Conservation (phyloP, 2,113 vertebrate species). For the Ammodytes dubius region DNA sequence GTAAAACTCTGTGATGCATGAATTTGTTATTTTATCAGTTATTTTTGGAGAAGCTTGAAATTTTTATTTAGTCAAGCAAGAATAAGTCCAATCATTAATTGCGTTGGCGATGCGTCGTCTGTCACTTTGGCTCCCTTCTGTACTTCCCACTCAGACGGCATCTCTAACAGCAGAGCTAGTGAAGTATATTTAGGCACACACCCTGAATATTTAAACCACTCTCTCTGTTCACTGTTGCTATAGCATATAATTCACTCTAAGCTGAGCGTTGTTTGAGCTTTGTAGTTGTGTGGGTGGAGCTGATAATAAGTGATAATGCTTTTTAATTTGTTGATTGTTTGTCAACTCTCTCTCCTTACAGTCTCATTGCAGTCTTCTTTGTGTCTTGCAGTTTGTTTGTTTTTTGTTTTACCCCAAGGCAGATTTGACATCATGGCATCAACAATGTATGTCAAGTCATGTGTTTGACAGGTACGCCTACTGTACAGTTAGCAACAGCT, state of each 20-base stretch:
- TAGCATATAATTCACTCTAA: slow-evolving; percentile 62
- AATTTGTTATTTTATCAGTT: not conserved
- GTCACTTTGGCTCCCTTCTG: slow-evolving; percentile 29
- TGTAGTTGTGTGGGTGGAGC: slow-evolving; percentile 38
- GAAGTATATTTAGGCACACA: slow-evolving; percentile 74
- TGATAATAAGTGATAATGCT: slow-evolving; percentile 13
- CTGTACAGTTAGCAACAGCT: slow-evolving; percentile 1
- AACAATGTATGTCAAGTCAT: not conserved
- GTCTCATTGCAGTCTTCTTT: not conserved
- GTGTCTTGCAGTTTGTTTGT: not conserved
- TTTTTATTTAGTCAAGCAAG: not conserved
- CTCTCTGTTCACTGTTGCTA: slow-evolving; percentile 75
- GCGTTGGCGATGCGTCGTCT: slow-evolving; percentile 23
- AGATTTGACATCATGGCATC: not conserved
- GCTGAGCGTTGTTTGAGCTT: slow-evolving; percentile 61
- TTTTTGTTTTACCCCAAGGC: not conserved
- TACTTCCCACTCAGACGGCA: slow-evolving; percentile 50
- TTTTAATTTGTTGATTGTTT: slow-evolving; percentile 55
- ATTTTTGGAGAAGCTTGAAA: not conserved
- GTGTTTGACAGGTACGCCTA: not conserved
- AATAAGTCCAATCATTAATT: not conserved
- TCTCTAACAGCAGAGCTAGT: slow-evolving; percentile 55
- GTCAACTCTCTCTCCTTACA: not conserved
- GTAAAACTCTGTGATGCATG: not conserved
- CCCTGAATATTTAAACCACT: slow-evolving; percentile 79